These are phyloP conservation scores for Pantherophis vulpinus DNA, from an alignment of 2,797 vertebrate genomes.

Conservation along the genomic window DNA sequence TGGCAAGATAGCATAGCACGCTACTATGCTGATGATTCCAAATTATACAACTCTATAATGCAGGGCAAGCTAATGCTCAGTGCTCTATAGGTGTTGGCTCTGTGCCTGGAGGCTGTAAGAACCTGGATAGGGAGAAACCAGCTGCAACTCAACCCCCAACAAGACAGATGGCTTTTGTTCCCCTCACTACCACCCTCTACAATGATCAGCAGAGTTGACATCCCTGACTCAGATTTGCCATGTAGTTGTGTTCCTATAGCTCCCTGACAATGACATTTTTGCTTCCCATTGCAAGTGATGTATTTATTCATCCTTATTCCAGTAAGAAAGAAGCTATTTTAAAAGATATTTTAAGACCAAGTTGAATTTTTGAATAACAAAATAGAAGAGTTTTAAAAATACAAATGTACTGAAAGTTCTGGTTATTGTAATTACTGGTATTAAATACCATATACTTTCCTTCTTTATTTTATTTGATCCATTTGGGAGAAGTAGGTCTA, in stretches of 20 bases:
- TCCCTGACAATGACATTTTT: background rate
- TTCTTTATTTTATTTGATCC: background rate
- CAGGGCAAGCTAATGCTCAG: background rate
- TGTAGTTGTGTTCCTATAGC: background rate
- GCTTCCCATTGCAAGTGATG: background rate
- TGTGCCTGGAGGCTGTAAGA: background rate
- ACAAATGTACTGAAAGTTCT: background rate
- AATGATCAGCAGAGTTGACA: background rate
- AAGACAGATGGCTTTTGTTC: background rate
- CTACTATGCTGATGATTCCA: background rate
- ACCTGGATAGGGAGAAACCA: background rate
- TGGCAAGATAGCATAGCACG: background rate
- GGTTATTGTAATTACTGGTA: background rate
- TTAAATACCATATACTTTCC: background rate
- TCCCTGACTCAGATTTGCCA: background rate
- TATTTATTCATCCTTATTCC: background rate
- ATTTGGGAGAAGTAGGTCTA: background rate
- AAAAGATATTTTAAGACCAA: background rate
- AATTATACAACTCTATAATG: background rate
- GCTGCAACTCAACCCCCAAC: background rate
- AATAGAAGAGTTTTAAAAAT: background rate
- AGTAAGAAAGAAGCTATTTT: background rate
- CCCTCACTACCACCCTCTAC: background rate
- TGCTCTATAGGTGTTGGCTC: background rate
- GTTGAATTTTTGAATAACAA: background rate